Conservation (phyloP, 2,888 invertebrate species). For the Stegana nigrithorax region DNA sequence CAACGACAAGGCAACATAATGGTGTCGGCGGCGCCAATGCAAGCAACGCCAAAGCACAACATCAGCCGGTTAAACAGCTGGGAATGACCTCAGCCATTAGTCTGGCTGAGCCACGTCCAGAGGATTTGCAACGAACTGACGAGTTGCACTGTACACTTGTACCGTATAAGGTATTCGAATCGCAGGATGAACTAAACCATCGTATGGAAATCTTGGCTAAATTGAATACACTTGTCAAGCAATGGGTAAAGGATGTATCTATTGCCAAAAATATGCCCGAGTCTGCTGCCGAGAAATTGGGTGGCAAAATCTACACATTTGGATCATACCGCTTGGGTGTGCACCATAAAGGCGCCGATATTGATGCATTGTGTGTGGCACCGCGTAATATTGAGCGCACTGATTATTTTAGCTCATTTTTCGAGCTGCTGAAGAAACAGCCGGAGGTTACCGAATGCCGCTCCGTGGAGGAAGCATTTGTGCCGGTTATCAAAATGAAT, state of each 20-base stretch:
- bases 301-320: constrained; percentile 99
- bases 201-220: constrained; percentile 87
- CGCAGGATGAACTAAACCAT: constrained; percentile 89
- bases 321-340: constrained; percentile 97
- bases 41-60: neutral
- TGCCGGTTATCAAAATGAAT: constrained; percentile 99
- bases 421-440: constrained; percentile 87
- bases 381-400: constrained; percentile 93
- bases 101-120: constrained; percentile 81
- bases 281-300: constrained; percentile 88
- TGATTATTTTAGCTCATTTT: constrained; percentile 97
- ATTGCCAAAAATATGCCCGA: constrained; percentile 92
- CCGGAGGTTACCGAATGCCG: constrained; percentile 86
- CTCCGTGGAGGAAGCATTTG: constrained; percentile 97
- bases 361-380: constrained; percentile 97
- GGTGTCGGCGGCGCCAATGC: constrained; percentile 44
- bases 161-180: constrained; percentile 91
- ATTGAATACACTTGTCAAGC: constrained; percentile 89
- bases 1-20: constrained; percentile 58
- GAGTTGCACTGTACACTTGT: constrained; percentile 81
- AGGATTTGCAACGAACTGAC: constrained; percentile 77
- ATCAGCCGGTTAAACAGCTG: constrained; percentile 64
- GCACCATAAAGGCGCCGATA: constrained; percentile 97
- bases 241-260: constrained; percentile 94
- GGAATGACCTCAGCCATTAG: constrained; percentile 97